Evolutionary conservation across 2,888 invertebrate genomes (phyloP), one percentile per base, ranked within the genome.

Genomic region (Pachycephus smyrnensis): DNA sequence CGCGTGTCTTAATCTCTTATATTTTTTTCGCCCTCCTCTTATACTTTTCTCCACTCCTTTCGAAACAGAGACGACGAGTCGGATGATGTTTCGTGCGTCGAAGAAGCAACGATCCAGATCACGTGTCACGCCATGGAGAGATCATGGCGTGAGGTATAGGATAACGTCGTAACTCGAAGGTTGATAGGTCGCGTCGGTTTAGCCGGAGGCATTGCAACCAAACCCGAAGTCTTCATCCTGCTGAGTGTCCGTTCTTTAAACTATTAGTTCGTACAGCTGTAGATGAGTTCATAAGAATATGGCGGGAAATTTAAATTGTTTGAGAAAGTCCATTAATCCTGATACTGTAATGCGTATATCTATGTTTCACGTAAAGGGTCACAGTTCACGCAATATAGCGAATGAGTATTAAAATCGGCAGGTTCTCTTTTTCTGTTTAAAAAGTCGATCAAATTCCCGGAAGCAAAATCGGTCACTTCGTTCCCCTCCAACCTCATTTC

Each of bases 371-470:
- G 9, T 9, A 55, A 23, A 4, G 1, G 9, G 2, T 23, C 55
- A 9, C 9, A 55, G 55, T 55, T 55, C 23, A 15, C 9, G 23
- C 23, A 23, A 23, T 23, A 23, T 4, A 15, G 15, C 4, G 4
- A 15, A 6, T 23, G 55, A 23, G 6, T 9, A 55, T 55, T 23
- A 9, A 23, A 9, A 23, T 55, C 23, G 55, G 0, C 9, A 3
- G 55, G 2, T 23, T 9, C 0, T 55, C 55, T 55, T 55, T 55
- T 55, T 55, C 23, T 23, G 9, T 23, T 23, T 80, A 77, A 77
- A 82, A 83, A 86, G 85, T 88, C 86, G 86, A 87, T 87, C 87
- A 84, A 82, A 86, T 87, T 87, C 86, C 88, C 86, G 87, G 86
- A 87, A 88, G 87, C 84, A 87, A 84, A 87, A 87, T 85, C 79